These are phyloP conservation scores for Bimastos eiseni DNA, from an alignment of 2,888 invertebrate genomes.

Conservation along the genomic window DNA sequence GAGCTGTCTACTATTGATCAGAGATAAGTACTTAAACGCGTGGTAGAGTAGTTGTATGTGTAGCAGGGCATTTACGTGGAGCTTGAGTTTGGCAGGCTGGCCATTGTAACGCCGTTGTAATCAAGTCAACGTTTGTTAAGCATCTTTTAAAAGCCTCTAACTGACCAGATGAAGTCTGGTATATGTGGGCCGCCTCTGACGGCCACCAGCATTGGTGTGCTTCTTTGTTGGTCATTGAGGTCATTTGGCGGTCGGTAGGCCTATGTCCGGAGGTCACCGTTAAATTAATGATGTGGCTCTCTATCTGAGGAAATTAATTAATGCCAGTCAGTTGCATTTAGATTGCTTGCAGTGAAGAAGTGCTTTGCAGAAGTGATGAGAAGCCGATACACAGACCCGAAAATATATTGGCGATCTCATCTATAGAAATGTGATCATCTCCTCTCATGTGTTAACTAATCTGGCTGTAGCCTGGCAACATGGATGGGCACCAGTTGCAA, in stretches of 20 bases:
- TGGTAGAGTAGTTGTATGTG: background rate
- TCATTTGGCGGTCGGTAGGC: background rate
- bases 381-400: background rate
- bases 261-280: background rate
- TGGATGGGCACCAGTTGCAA: background rate
- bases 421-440: conserved; percentile 13
- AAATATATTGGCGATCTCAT: background rate
- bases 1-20: background rate
- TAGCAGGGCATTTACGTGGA: background rate
- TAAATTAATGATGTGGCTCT: background rate
- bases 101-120: too few relatives aligned
- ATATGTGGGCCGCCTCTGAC: background rate
- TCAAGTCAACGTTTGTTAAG: background rate
- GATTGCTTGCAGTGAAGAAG: background rate
- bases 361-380: background rate
- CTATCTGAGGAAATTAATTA: background rate
- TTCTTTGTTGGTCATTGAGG: background rate
- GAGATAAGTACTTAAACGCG: background rate
- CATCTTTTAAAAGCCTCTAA: background rate
- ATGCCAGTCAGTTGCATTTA: conserved; percentile 10
- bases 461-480: conserved; percentile 8
- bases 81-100: background rate
- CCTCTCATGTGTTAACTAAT: background rate
- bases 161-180: background rate
- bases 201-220: background rate